A percentile compares a stretch with the other conserved stretches of the same genome.
Evolutionary conservation across 2,113 vertebrate genomes (phyloP).

Genomic region (Nothocercus julius): DNA sequence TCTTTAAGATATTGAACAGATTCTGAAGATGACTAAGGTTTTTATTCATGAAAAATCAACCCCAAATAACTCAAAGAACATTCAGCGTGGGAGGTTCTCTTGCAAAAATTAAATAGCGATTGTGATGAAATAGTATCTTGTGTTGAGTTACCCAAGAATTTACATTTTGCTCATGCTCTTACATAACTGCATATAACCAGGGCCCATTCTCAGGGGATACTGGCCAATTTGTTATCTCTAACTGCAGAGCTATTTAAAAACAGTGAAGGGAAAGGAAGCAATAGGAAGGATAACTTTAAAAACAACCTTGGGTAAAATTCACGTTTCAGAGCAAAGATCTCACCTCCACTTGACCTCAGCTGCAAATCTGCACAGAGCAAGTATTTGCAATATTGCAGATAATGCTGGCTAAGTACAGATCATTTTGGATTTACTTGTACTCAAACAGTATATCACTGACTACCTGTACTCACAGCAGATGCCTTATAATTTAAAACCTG

Average conservation of each 20-base stretch:
- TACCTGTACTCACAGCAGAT: background rate
- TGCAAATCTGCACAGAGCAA: background rate
- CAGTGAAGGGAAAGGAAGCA: background rate
- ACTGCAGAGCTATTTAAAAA: background rate
- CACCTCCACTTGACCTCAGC: background rate
- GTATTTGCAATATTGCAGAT: background rate
- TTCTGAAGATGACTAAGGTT: conserved; percentile 66
- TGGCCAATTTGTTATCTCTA: background rate
- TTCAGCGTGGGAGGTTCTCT: conserved; percentile 58
- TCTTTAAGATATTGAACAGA: conserved; percentile 42
- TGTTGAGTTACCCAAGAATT: conserved; percentile 42
- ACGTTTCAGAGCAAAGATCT: background rate
- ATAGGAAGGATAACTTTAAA: background rate
- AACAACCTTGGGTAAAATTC: background rate
- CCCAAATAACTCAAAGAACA: conserved; percentile 68
- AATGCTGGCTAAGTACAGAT: background rate
- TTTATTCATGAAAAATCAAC: conserved; percentile 70
- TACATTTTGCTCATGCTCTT: conserved; percentile 58
- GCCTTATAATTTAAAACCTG: background rate
- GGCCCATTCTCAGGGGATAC: background rate
- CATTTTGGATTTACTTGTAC: background rate
- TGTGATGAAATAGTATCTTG: conserved; percentile 67
- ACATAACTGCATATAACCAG: conserved; percentile 13
- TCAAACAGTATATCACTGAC: background rate
- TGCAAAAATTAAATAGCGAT: conserved; percentile 61